Base-by-base conservation (phyloP, 1,140 invertebrate species). In the Microplitis mediator region DNA sequence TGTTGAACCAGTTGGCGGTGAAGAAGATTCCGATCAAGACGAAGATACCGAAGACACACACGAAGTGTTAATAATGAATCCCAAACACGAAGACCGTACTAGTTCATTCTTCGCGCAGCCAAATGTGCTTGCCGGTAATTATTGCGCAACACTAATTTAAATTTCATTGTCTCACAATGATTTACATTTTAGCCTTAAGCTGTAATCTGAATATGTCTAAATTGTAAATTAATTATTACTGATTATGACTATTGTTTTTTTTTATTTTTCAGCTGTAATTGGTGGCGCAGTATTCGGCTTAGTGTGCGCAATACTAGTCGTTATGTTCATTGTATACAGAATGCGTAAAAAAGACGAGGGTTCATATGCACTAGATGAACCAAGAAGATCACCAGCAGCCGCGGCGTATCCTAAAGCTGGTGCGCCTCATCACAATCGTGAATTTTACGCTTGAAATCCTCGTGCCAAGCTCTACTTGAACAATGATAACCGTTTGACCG, bases 291-390 rank as follows among this genome's bases (percentile, higher is more conserved):
- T 99, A 67, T 97, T 99, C 13, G 97, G 97, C 54, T 88, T 99
- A 50, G 90, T 99, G 23, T 98, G 97, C 88, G 97, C 98, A 80
- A 98, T 99, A 85, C 90, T 99, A 61, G 94, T 99, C 74, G 96
- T 99, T 60, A 99, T 99, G 97, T 99, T 99, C 89, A 97, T 99
- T 82, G 97, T 98, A 4, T 99, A 99, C 88, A 93, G 98, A 82
- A 99, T 99, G 97, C 92, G 97, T 85, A 99, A 99, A 91, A 99
- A 99, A 90, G 98, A 99, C 86, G 98, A 99, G 87, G 98, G 98
- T 13, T 98, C 96, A 74, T 99, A 99, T 85, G 94, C 97, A 4
- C 89, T 99, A 72, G 98, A 99, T 82, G 98, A 99, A 88, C 96
- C 96, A 14, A 97, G 97, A 87, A 90, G 96, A 85, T 96, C 95